These are phyloP conservation scores for Microtus ochrogaster DNA, from an alignment of 2,113 vertebrate genomes.

Conservation along the genomic window DNA sequence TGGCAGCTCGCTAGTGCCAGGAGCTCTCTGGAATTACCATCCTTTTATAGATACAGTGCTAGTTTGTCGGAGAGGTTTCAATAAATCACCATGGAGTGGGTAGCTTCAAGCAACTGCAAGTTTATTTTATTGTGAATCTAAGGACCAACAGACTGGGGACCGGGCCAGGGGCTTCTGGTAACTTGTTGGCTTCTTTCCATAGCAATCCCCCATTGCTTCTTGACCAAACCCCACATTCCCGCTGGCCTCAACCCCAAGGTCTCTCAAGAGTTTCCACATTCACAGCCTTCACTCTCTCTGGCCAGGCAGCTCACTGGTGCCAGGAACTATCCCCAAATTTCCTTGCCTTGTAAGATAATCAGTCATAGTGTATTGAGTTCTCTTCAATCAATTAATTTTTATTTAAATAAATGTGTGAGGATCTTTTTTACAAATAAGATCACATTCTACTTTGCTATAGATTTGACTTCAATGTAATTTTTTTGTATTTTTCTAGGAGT, in stretches of 20 bases:
- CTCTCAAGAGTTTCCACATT: too few relatives aligned
- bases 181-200: not conserved
- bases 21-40: not conserved
- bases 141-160: not conserved
- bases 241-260: not conserved
- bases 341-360: not conserved
- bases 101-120: not conserved
- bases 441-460: not conserved
- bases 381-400: not conserved
- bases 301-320: not conserved
- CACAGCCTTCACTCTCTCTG: not conserved
- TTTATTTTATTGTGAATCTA: not conserved
- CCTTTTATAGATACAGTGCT: not conserved
- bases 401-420: not conserved
- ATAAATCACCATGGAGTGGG: not conserved
- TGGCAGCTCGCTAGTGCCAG: not conserved
- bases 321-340: not conserved
- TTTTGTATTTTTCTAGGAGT: not conserved
- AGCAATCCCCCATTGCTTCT: not conserved
- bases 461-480: not conserved
- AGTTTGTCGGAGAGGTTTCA: not conserved
- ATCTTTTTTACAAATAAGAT: not conserved
- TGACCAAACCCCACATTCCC: not conserved
- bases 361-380: not conserved
- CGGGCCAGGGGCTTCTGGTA: not conserved